These are phyloP conservation scores for Coleophora deauratella DNA, from an alignment of 2,888 invertebrate genomes.

Conservation along the genomic window DNA sequence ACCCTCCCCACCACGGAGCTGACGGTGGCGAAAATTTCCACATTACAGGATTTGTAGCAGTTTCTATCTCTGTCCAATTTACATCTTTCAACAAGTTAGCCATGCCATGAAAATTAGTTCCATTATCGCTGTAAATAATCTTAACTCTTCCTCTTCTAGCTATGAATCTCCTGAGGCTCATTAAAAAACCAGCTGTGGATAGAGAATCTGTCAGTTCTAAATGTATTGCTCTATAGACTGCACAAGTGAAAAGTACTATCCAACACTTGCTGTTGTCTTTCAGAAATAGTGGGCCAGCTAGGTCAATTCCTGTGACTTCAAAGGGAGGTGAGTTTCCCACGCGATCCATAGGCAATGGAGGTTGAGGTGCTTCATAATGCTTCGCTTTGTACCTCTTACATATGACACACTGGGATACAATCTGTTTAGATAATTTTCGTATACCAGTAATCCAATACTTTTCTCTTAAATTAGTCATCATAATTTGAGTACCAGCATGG, in stretches of 20 bases:
- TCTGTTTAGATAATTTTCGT: too few relatives aligned
- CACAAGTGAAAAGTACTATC: not conserved
- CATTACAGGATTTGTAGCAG: slow-evolving; percentile 11
- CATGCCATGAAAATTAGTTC: slow-evolving; percentile 8
- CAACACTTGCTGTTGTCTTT: not conserved
- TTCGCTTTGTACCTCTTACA: too few relatives aligned
- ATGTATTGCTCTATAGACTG: not conserved
- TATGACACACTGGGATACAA: too few relatives aligned
- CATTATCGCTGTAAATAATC: slow-evolving; percentile 12
- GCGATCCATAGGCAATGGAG: too few relatives aligned
- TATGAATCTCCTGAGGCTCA: not conserved
- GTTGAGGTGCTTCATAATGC: too few relatives aligned
- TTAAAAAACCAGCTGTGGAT: not conserved
- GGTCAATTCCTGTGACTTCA: too few relatives aligned
- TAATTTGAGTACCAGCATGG: too few relatives aligned
- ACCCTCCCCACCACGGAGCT: slow-evolving; percentile 52
- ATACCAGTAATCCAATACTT: too few relatives aligned
- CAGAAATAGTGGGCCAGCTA: not conserved
- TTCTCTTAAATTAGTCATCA: too few relatives aligned
- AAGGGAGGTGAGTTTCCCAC: too few relatives aligned
- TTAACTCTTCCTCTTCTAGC: not conserved
- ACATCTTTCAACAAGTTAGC: slow-evolving; percentile 3
- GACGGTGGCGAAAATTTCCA: slow-evolving; percentile 39
- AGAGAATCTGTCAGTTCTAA: not conserved
- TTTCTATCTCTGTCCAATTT: slow-evolving; percentile 5